Evolutionary conservation across 2,797 vertebrate genomes (phyloP), one percentile per base, ranked within the genome.

Genomic region (Clarias fuscus): DNA sequence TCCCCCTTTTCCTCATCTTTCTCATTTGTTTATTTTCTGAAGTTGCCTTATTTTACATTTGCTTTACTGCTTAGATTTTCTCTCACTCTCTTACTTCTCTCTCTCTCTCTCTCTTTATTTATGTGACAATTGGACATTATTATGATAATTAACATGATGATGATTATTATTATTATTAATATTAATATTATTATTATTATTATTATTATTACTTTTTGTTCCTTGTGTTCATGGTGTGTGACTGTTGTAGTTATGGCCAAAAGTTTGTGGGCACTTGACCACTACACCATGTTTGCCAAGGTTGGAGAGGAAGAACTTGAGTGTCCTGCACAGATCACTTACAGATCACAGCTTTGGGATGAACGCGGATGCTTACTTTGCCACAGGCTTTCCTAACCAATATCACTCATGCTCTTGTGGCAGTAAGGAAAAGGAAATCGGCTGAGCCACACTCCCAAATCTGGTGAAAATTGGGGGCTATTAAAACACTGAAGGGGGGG

Each of bases 131-230:
- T 68, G 65, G 62, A n/a, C 22, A 70, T 70, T 70, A 70, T 18
- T 33, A 68, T 68, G 30, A 68, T 72, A 27, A 76, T 70, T 70
- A 70, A 7, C 17, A 68, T 68, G 30, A 68, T 72, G 17, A 76
- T 53, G 27, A 56, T 59, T 59, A 61, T 79, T 24, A 79, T 78
- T 37, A 78, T 24, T 61, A 79, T 62, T 62, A n/a, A n/a, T n/a
- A n/a, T n/a, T n/a, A n/a, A n/a, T n/a, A 78, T 61, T 78, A 78
- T 78, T 61, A 79, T 79, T 79, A 62, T 62, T 78, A 59, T 37
- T 78, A 77, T 59, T 77, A 77, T 33, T 77, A 76, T 4, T 77
- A 77, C 48, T 33, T 77, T 84, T 56, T 48, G 7, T 40, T 48
- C 20, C 17, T 56, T 72, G 20, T 75, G 37, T 75, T 76, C 58